Evolutionary conservation across 2,888 invertebrate species (phyloP), one percentile per base, ranked within the genome.

Genomic region (Isoperla grammatica): DNA sequence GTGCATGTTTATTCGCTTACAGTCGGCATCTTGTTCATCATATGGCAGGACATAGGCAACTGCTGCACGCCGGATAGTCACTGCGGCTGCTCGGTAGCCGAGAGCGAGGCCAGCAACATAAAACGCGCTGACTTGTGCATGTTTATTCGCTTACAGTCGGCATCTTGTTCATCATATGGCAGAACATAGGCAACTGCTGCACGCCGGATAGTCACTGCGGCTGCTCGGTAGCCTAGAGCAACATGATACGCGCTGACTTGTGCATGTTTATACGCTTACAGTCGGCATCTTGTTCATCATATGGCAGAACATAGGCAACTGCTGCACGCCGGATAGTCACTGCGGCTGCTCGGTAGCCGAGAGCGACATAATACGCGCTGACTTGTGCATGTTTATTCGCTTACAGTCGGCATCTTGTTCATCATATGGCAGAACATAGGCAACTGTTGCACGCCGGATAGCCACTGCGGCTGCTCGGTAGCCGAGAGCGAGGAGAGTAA

Each of bases 371-470:
- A 22, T n/a, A 15, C n/a, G 40, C 6, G 13, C n/a, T 20, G 9
- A 5, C 12, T 56, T 39, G 48, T n/a, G 23, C 13, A 6, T 17
- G 20, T 15, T 39, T 59, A 50, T 57, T 63, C 61, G 13, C 5
- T 73, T 78, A 48, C 71, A 82, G 87, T 88, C 66, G 88, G 86
- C 17, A 79, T 87, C 20, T 81, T 86, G 68, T 86, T 83, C 70
- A 83, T 88, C 48, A 84, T 89, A 66, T 89, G 88, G 87, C 80
- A 79, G 66, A 85, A 87, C 68, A 84, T 89, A 59, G 87, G 86
- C 4, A 76, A 80, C 61, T 84, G 83, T 68, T 74, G 71, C 46
- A 65, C 70, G 60, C 66, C 64, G 11, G 13, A 49, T 2, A 76
- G 77, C 9, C 0, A 71, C 68, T 63, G 64, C 72, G 13, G 75